phyloP scores from a whole-genome alignment of 2,797 vertebrate species.

The Sebastes baramenuke region DNA sequence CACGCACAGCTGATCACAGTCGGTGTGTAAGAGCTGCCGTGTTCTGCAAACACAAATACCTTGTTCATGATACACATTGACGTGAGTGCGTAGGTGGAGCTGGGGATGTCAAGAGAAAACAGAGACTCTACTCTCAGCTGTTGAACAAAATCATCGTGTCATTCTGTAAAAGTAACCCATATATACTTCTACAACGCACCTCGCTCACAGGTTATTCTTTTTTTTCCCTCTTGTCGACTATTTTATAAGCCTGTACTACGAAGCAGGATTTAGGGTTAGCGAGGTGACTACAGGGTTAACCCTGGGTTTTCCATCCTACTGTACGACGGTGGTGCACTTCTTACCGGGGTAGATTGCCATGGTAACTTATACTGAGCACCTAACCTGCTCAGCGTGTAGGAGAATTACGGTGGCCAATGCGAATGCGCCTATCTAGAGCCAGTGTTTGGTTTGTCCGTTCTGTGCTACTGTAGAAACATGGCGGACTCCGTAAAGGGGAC shows the following conservation, averaged over 20 bases:
- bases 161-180: background rate
- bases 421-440: too few relatives aligned
- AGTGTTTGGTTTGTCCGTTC: too few relatives aligned
- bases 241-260: background rate
- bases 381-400: too few relatives aligned
- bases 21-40: background rate
- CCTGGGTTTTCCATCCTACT: too few relatives aligned
- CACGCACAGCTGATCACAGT: background rate
- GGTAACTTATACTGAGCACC: too few relatives aligned
- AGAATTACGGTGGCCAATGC: too few relatives aligned
- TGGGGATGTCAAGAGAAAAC: background rate
- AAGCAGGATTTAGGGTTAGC: too few relatives aligned
- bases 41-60: background rate
- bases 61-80: background rate
- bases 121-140: background rate
- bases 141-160: background rate
- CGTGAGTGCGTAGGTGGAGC: background rate
- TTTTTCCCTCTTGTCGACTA: background rate
- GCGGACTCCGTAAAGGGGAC: too few relatives aligned
- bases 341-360: accelerated
- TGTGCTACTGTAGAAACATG: too few relatives aligned
- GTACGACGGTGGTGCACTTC: too few relatives aligned
- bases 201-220: background rate
- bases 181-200: background rate
- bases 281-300: too few relatives aligned